These are phyloP conservation scores for Lampris megalopsis DNA, from an alignment of 2,113 vertebrate genomes.

Conservation along the genomic window DNA sequence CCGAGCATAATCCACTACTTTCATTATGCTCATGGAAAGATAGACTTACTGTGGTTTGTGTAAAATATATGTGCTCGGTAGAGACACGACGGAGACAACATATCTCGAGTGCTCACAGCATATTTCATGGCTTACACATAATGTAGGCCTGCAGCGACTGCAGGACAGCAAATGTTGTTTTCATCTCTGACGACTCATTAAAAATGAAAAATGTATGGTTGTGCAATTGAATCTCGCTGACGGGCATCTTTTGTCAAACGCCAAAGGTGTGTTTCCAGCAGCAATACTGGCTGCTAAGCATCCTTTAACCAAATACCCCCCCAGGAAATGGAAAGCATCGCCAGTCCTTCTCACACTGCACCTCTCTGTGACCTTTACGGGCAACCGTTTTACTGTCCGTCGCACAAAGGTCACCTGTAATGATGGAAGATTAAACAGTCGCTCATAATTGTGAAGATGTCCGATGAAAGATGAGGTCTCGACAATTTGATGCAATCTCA, in stretches of 20 bases:
- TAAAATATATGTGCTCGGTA: neutral
- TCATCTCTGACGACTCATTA: slow-evolving; percentile 13
- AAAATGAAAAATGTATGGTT: neutral
- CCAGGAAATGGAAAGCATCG: neutral
- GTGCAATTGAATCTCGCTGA: slow-evolving; percentile 9
- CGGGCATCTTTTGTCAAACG: slow-evolving; percentile 14
- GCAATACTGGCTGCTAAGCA: slow-evolving; percentile 24
- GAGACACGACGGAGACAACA: neutral
- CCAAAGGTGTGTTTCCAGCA: slow-evolving; percentile 36
- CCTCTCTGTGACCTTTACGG: slow-evolving; percentile 48
- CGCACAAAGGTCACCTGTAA: slow-evolving; percentile 34
- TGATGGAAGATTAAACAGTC: slow-evolving; percentile 25
- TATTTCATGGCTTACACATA: neutral
- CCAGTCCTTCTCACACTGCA: neutral
- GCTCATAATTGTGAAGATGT: slow-evolving; percentile 29
- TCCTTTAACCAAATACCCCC: slow-evolving; percentile 54
- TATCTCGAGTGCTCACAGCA: neutral
- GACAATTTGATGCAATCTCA: slow-evolving; percentile 5
- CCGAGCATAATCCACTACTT: neutral
- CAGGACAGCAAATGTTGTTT: neutral
- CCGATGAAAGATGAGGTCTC: slow-evolving; percentile 4
- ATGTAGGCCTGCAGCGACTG: neutral
- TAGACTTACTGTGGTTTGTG: slow-evolving; percentile 3
- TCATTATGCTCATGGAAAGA: neutral
- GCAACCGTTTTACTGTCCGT: slow-evolving; percentile 15